phyloP scores from a whole-genome alignment of 2,888 invertebrate genomes.

The Xiphydria camelus region DNA sequence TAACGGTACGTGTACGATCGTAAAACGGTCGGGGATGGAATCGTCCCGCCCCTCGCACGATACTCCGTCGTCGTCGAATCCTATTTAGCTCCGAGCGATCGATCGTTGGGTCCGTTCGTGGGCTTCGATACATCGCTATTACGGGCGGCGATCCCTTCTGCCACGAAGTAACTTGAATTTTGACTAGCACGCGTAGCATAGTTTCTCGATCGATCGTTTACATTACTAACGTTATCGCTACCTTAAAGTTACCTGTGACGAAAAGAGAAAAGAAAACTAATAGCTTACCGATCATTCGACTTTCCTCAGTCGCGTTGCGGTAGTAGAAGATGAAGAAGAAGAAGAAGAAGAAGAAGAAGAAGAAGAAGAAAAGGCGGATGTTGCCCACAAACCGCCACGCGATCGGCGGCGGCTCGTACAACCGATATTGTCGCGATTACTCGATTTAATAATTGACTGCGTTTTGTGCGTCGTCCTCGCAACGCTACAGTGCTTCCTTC shows the following conservation, averaged over 20 bases:
- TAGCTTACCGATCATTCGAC: not conserved
- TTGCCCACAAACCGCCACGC: no score
- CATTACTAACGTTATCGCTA: not conserved
- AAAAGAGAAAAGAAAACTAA: not conserved
- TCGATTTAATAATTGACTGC: slow-evolving; percentile 50
- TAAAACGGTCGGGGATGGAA: no score
- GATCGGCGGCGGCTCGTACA: slow-evolving; percentile 6
- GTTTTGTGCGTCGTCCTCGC: not conserved
- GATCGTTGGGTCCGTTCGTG: no score
- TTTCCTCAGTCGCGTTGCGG: not conserved
- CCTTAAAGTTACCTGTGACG: not conserved
- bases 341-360: slow-evolving; percentile 6
- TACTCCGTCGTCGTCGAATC: no score
- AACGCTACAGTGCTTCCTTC: no score
- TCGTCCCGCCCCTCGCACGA: no score
- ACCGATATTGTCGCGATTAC: slow-evolving; percentile 39
- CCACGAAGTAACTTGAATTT: slow-evolving; percentile 45
- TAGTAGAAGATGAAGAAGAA: not conserved
- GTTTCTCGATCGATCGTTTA: slow-evolving; percentile 1
- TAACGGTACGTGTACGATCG: no score
- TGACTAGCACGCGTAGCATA: slow-evolving; percentile 48
- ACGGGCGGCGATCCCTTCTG: no score
- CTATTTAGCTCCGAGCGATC: no score
- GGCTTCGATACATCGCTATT: no score
- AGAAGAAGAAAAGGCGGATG: slow-evolving; percentile 10